Evolutionary conservation across 2,797 vertebrate species (phyloP), one percentile per base, ranked within the genome.

Genomic region (Enteromius argenteus): DNA sequence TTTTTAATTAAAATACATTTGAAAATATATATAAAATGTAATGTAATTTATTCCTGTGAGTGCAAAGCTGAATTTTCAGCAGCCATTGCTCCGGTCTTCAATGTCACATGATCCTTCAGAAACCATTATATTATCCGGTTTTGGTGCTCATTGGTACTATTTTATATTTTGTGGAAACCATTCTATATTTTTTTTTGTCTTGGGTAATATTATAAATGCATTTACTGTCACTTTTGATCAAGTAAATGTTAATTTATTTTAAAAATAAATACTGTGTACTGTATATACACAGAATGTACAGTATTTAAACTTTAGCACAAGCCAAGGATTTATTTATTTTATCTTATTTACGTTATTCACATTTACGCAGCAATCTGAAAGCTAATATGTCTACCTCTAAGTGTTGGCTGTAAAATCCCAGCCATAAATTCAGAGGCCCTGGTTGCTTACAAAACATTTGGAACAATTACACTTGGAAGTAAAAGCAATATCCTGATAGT

Each of bases 401-500:
- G n/a, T 42, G 44, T 76, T 83, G 73, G 73, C 64, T 68, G 71
- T 66, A 46, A 77, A 76, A 83, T 76, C 23, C 49, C 66, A 67
- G 49, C 51, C 27, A 68, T 83, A 58, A 53, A 83, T 75, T 75
- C 17, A 83, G 39, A 58, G 23, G n/a, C 46, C 37, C 81, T 21
- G 11, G n/a, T 79, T 84, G 49, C 46, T 77, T 68, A 56, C 75
- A 79, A 62, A 84, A 79, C 53, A 79, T 64, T 84, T 79, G 67
- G 75, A 84, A 84, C 75, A 79, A 84, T 84, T 84, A 84, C 83
- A 78, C 75, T 76, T 72, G 66, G 75, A 84, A 78, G 74, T 76
- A 84, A 78, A 79, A 71, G 83, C 83, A 84, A 71, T 79, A 79
- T 79, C 53, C 67, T 64, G 53, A 79, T 71, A 62, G 21, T 79